Evolutionary conservation across 2,113 vertebrate species (phyloP).

Genomic region (Irena cyanogastra): DNA sequence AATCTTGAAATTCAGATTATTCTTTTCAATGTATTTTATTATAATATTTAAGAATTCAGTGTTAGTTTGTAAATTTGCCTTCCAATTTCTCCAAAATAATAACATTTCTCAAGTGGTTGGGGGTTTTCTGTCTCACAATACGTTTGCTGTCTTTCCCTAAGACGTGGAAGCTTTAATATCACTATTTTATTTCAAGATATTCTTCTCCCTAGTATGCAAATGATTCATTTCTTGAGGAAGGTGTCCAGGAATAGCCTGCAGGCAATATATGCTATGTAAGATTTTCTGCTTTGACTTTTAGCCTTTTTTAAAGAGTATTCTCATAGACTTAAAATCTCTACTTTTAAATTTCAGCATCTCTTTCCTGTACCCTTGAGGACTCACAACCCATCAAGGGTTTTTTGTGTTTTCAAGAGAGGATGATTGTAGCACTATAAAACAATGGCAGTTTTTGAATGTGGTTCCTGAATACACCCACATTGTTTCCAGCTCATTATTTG

Average conservation of each 20-base stretch:
- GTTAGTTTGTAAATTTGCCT: not conserved
- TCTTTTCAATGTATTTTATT: not conserved
- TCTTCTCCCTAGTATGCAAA: not conserved
- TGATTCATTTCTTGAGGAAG: not conserved
- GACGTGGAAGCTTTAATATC: not conserved
- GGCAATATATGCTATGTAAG: not conserved
- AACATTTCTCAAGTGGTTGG: accelerated
- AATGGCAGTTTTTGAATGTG: not conserved
- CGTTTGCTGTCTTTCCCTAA: not conserved
- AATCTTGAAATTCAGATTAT: not conserved
- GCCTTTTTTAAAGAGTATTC: not conserved
- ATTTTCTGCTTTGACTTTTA: not conserved
- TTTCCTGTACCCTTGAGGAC: not conserved
- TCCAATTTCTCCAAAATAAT: not conserved
- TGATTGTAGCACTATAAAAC: not conserved
- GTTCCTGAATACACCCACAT: not conserved
- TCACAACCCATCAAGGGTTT: not conserved
- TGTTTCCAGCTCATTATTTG: not conserved
- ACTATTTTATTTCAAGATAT: not conserved
- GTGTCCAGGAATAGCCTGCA: not conserved
- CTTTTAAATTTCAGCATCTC: not conserved
- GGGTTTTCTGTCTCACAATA: not conserved
- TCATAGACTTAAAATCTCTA: not conserved
- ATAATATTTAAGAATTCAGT: not conserved
- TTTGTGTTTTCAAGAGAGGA: not conserved